phyloP scores from a whole-genome alignment of 53 echinoderm and acorn worm genomes.

The Hippasteria phrygiana region DNA sequence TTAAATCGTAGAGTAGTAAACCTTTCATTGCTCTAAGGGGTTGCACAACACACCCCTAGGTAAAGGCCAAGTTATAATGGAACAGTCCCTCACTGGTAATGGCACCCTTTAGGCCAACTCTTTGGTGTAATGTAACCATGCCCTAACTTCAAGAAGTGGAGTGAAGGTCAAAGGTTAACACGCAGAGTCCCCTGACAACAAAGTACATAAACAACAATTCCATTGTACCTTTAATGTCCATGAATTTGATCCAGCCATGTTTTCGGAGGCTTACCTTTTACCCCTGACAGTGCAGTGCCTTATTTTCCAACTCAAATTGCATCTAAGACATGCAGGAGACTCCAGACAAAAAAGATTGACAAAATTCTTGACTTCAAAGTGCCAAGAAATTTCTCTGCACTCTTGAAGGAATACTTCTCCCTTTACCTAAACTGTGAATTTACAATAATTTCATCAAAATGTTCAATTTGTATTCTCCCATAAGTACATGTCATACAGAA shows the following conservation, averaged over 20 bases:
- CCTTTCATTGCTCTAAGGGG: not conserved
- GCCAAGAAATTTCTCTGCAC: not conserved
- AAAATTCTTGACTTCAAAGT: too few species aligned
- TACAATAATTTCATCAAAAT: too few species aligned
- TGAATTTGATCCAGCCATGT: not conserved
- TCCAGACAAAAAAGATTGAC: not conserved
- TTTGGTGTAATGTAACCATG: not conserved
- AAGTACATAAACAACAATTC: not conserved
- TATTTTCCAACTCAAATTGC: not conserved
- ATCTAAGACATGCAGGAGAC: not conserved
- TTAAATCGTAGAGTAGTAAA: too few species aligned
- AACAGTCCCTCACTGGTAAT: not conserved
- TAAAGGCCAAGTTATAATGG: not conserved
- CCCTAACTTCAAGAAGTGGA: not conserved
- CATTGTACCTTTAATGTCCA: not conserved
- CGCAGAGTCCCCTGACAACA: conserved; percentile 16
- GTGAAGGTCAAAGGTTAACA: conserved; percentile 28
- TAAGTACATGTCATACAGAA: too few species aligned
- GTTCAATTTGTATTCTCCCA: too few species aligned
- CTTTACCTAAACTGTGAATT: too few species aligned
- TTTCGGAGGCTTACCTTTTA: not conserved
- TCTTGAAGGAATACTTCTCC: not conserved
- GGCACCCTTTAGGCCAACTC: not conserved
- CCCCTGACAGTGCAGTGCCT: not conserved
- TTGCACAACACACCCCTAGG: not conserved